These are phyloP conservation scores for Lerema accius DNA, from an alignment of 1,140 invertebrate genomes.

Conservation along the genomic window DNA sequence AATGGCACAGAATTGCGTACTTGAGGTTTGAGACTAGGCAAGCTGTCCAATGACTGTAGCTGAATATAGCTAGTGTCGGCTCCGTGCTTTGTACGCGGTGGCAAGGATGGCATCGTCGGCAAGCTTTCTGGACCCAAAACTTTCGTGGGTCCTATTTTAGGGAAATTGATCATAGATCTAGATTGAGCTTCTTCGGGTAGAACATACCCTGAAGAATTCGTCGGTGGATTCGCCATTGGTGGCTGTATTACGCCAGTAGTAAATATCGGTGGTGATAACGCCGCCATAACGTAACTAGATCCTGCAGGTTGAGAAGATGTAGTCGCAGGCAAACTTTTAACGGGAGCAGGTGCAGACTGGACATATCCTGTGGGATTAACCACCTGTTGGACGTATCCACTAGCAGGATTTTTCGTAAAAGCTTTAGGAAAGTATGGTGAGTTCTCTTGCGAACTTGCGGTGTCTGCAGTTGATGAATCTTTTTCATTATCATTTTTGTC, in stretches of 20 bases:
- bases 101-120: constrained; percentile 73
- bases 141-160: constrained; percentile 57
- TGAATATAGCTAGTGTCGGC: constrained; percentile 72
- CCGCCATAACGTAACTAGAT: constrained; percentile 74
- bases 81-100: constrained; percentile 57
- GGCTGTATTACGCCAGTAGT: constrained; percentile 52
- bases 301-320: constrained; percentile 51
- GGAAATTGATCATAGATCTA: constrained; percentile 56
- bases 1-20: constrained; percentile 59
- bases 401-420: constrained; percentile 64
- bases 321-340: constrained; percentile 44
- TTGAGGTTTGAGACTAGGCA: constrained; percentile 67
- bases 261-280: constrained; percentile 61
- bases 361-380: constrained; percentile 60
- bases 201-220: constrained; percentile 65
- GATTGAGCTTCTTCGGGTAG: constrained; percentile 59
- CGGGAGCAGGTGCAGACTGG: constrained; percentile 54
- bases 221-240: constrained; percentile 41
- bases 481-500: constrained; percentile 51
- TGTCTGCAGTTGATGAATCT: constrained; percentile 53
- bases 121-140: constrained; percentile 69
- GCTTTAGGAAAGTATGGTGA: constrained; percentile 56
- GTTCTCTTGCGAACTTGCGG: constrained; percentile 53
- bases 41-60: constrained; percentile 67
- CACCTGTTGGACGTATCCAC: constrained; percentile 65